These are phyloP conservation scores for Conger conger DNA, from an alignment of 2,113 vertebrate species.

Conservation along the genomic window DNA sequence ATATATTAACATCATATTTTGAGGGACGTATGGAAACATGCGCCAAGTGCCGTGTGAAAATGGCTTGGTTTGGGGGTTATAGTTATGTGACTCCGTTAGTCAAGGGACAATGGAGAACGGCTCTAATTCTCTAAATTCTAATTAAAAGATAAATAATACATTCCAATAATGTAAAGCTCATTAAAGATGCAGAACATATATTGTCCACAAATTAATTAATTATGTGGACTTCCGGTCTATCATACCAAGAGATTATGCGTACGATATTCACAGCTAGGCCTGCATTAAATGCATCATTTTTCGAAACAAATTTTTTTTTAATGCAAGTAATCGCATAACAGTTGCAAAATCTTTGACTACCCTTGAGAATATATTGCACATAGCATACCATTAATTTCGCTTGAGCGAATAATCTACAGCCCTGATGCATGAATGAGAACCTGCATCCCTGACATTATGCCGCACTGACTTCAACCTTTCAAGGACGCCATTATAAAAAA, in stretches of 20 bases:
- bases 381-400: not conserved
- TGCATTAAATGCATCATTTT: no score
- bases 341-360: not conserved
- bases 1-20: not conserved
- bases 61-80: not conserved
- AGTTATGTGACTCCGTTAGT: not conserved
- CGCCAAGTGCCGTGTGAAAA: not conserved
- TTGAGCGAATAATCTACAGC: not conserved
- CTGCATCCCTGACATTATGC: not conserved
- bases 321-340: not conserved
- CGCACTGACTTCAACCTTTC: slow-evolving; percentile 20
- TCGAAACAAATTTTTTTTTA: no score
- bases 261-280: not conserved
- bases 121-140: not conserved
- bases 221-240: not conserved
- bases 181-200: not conserved
- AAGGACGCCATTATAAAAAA: slow-evolving; percentile 26
- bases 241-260: not conserved
- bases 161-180: not conserved
- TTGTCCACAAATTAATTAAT: not conserved
- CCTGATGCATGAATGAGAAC: not conserved
- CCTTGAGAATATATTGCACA: not conserved
- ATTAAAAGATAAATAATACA: not conserved
- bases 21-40: not conserved
- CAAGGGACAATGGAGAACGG: not conserved